Evolutionary conservation across 2,113 vertebrate species (phyloP).

Genomic region (Thinocorus orbignyianus): DNA sequence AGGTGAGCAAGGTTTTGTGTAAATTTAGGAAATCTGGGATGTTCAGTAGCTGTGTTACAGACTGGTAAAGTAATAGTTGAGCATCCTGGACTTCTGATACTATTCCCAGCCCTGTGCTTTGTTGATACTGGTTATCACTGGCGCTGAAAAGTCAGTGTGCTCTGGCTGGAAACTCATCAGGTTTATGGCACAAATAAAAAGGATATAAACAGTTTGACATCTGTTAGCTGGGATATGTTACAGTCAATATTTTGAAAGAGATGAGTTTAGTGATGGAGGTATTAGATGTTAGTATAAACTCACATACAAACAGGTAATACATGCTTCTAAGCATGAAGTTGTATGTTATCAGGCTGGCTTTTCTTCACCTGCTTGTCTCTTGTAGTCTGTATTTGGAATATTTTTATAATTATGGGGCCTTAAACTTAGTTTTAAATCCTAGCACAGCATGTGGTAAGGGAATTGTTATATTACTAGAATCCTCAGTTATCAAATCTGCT

Average conservation of each 20-base stretch:
- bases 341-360: background rate
- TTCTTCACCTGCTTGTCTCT: background rate
- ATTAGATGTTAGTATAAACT: background rate
- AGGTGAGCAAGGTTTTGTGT: background rate
- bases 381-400: background rate
- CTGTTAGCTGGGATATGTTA: background rate
- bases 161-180: accelerated
- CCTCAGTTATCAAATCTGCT: background rate
- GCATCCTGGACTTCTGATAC: background rate
- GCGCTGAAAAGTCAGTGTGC: background rate
- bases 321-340: background rate
- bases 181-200: background rate
- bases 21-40: background rate
- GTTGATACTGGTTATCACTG: background rate
- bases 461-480: background rate
- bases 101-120: background rate
- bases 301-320: background rate
- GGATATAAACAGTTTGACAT: background rate
- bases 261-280: background rate
- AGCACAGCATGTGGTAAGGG: background rate
- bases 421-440: background rate
- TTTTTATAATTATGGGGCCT: background rate
- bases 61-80: background rate
- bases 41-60: background rate
- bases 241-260: background rate